A percentile compares a stretch with the other conserved stretches of the same genome.
Evolutionary conservation across 1,140 invertebrate species (phyloP).

Genomic region (Drosophila saltans): DNA sequence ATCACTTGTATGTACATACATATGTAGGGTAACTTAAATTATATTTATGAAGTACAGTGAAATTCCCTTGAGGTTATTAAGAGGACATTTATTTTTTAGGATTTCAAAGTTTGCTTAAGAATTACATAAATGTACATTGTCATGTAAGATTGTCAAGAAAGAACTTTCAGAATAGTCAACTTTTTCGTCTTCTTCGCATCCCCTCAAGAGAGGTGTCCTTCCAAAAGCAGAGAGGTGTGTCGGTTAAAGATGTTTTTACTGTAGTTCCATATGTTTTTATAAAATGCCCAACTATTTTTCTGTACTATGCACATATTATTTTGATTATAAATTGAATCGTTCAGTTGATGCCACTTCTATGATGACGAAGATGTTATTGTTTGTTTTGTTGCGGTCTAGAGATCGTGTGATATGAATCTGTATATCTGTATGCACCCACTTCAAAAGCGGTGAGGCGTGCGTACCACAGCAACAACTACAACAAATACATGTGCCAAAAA

Average conservation of each 20-base stretch:
- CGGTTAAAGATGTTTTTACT: too few species aligned
- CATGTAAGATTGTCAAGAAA: too few species aligned
- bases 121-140: too few species aligned
- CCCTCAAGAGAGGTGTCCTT: too few species aligned
- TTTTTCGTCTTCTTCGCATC: too few species aligned
- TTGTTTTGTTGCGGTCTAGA: conserved; percentile 61
- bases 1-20: background rate
- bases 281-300: too few species aligned
- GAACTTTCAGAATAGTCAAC: too few species aligned
- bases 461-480: conserved; percentile 46
- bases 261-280: background rate
- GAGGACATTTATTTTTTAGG: too few species aligned
- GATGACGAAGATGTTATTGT: conserved; percentile 26
- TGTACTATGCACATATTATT: conserved; percentile 44
- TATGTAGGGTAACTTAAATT: background rate
- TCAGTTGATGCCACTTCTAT: conserved; percentile 48
- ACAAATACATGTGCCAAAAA: conserved; percentile 1
- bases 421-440: conserved; percentile 69
- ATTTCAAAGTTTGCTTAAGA: too few species aligned
- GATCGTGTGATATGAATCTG: conserved; percentile 57
- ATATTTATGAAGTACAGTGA: too few species aligned
- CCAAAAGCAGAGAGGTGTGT: too few species aligned
- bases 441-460: conserved; percentile 65
- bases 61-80: too few species aligned
- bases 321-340: conserved; percentile 73